Base-by-base conservation (phyloP, 2,888 invertebrate genomes). In the Merodon equestris region DNA sequence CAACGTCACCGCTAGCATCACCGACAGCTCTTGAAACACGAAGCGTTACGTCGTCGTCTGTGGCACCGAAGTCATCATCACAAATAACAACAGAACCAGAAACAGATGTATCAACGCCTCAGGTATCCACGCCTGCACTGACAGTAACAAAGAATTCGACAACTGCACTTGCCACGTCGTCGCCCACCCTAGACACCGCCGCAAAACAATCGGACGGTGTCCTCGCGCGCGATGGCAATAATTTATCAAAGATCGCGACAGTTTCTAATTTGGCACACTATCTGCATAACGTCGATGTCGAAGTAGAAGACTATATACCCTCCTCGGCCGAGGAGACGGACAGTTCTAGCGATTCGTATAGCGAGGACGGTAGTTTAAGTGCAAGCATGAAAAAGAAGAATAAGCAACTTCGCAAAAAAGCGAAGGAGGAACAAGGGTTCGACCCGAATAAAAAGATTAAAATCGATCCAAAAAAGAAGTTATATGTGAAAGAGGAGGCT, bases 401-500 rank as follows among this genome's bases (percentile, higher is more conserved):
- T 40, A 87, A 86, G 82, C 85, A 84, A 82, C 83, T 84, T 27
- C 85, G 86, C 58, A 88, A 87, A 82, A 87, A 87, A 83, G 87
- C 87, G 60, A 86, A 87, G 77, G 83, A 82, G 71, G 87, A 87
- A 82, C 84, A 85, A 15, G 86, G 85, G 45, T 89, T 89, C 77
- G 88, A 89, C 86, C 89, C 89, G 0, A 88, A 89, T 58, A 88
- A 88, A 83, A 88, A 87, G 57, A 84, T 89, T 51, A 89, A 88
- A 83, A 86, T 89, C 64, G 88, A 89, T 83, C 84, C 87, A 40
- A 84, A 84, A 38, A 87, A 86, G 77, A 89, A 89, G 82, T 88
- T 87, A 56, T 89, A 88, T 44, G 89, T 91, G 42, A 92, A 91
- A 84, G 90, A 91, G 74, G 91, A 92, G 87, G 89, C 90, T 58